phyloP scores from a whole-genome alignment of 2,113 vertebrate species.

The Neofelis nebulosa region DNA sequence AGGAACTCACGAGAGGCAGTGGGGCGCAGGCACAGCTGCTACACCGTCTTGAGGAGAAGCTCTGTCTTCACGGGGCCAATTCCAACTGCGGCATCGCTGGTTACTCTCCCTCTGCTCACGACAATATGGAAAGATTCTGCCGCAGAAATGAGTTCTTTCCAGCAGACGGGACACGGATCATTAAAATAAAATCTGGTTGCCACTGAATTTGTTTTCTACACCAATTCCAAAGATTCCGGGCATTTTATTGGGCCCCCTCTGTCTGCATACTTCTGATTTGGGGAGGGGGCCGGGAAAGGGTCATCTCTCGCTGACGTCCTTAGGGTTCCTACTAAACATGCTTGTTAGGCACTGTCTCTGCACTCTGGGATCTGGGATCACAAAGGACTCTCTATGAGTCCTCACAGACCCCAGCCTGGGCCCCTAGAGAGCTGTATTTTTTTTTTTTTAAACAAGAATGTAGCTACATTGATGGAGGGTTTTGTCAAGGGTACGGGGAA shows the following conservation, averaged over 20 bases:
- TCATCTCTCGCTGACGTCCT: background rate
- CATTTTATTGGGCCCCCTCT: background rate
- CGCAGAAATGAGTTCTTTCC: background rate
- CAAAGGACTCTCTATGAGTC: background rate
- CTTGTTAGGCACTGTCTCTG: background rate
- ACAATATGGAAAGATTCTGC: background rate
- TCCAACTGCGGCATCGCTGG: background rate
- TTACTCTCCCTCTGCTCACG: background rate
- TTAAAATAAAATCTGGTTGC: background rate
- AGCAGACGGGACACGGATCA: background rate
- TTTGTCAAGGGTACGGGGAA: constrained; percentile 14
- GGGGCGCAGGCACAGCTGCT: background rate
- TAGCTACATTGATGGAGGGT: background rate
- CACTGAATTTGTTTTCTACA: background rate
- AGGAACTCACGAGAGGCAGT: background rate
- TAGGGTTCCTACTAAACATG: background rate
- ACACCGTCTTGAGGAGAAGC: background rate
- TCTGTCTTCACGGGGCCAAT: background rate
- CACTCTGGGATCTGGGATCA: background rate
- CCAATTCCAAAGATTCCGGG: background rate
- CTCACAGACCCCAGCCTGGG: background rate
- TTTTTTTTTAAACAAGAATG: background rate
- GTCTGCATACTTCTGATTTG: background rate
- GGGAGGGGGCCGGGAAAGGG: background rate
- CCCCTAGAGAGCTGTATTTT: background rate